Evolutionary conservation across 2,888 invertebrate genomes (phyloP).

Genomic region (Asteroscopus sphinx): DNA sequence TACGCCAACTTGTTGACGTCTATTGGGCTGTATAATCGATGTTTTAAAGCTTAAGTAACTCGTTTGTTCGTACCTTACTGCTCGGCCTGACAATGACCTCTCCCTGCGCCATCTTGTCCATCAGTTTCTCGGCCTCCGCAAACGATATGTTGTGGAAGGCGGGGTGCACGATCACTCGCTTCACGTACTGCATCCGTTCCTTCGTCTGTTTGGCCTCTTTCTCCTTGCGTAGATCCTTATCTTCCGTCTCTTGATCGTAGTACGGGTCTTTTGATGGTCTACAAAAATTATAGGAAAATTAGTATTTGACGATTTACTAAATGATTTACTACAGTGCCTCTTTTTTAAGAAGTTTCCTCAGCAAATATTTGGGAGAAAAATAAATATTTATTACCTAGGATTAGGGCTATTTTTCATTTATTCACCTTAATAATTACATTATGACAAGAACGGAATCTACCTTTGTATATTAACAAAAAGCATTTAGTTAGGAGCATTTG

Average conservation of each 20-base stretch:
- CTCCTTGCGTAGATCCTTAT: slow-evolving; percentile 94
- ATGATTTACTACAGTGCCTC: no score
- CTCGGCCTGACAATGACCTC: slow-evolving; percentile 99
- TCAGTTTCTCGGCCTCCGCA: slow-evolving; percentile 96
- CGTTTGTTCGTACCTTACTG: slow-evolving; percentile 92
- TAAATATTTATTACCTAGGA: no score
- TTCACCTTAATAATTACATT: no score
- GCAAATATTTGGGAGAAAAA: no score
- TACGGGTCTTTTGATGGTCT: slow-evolving; percentile 96
- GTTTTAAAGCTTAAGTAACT: not conserved
- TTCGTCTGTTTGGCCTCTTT: slow-evolving; percentile 95
- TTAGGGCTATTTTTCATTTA: no score
- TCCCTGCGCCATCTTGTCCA: slow-evolving; percentile 98
- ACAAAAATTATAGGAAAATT: slow-evolving; percentile 47
- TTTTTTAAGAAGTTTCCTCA: no score
- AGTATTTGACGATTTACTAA: no score
- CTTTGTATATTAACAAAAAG: no score
- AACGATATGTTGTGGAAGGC: slow-evolving; percentile 99
- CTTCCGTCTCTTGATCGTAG: slow-evolving; percentile 96
- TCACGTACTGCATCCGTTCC: slow-evolving; percentile 96
- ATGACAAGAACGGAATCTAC: no score
- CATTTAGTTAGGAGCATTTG: no score
- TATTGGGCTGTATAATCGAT: no score
- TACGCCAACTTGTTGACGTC: no score
- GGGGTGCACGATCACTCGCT: slow-evolving; percentile 99